Conservation (phyloP, 2,888 invertebrate genomes). For the Harpalus rufipes region DNA sequence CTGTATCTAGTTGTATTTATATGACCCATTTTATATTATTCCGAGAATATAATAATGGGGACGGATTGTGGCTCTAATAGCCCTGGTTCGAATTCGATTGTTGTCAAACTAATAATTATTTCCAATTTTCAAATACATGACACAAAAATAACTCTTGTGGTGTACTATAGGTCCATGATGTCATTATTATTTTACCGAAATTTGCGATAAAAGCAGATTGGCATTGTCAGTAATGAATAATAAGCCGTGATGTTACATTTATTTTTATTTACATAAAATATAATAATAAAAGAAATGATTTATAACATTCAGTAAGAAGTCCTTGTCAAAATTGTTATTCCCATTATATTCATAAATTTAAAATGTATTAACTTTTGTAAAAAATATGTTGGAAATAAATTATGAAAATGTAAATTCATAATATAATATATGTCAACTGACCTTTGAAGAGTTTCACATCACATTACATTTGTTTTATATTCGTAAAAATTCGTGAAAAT, state of each 20-base stretch:
- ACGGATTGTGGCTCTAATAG: too few relatives aligned
- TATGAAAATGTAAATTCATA: conserved; percentile 15
- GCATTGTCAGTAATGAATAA: too few relatives aligned
- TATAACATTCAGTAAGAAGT: background rate
- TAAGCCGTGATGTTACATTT: background rate
- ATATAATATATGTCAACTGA: conserved; percentile 21
- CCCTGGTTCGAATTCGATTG: too few relatives aligned
- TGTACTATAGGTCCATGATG: too few relatives aligned
- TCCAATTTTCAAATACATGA: too few relatives aligned
- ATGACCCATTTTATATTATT: too few relatives aligned
- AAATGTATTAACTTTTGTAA: background rate
- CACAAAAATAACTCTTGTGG: too few relatives aligned
- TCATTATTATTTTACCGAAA: too few relatives aligned
- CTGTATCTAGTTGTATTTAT: too few relatives aligned
- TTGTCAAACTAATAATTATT: too few relatives aligned
- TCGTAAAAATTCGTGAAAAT: conserved; percentile 14
- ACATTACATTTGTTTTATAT: background rate
- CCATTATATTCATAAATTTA: background rate
- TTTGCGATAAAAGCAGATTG: too few relatives aligned
- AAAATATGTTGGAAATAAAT: conserved; percentile 6
- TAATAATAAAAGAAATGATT: conserved; percentile 15
- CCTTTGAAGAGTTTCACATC: conserved; percentile 15
- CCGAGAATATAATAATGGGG: too few relatives aligned
- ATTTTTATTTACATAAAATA: background rate
- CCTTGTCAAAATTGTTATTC: background rate